Conservation (phyloP, 2,797 vertebrate species). For the Coracias cyanogaster region DNA sequence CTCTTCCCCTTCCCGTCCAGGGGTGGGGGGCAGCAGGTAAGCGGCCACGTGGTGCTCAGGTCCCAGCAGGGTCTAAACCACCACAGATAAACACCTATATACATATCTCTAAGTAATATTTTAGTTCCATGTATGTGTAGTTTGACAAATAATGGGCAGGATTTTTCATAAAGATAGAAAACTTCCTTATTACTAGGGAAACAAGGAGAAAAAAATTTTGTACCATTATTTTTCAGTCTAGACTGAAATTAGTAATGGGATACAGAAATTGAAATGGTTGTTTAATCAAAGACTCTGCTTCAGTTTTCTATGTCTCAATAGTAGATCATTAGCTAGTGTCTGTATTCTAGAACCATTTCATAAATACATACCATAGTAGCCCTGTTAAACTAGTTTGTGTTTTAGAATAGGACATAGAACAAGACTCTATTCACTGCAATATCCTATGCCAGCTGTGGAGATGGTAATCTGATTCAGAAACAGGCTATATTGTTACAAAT, state of each 20-base stretch:
- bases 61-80: too few species aligned
- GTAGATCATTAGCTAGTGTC: neutral
- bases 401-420: neutral
- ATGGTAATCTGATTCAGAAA: neutral
- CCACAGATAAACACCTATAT: neutral
- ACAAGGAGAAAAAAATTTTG: neutral
- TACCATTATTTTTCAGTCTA: neutral
- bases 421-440: neutral
- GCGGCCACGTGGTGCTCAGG: too few species aligned
- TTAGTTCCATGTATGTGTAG: neutral
- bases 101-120: neutral
- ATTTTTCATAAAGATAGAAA: neutral
- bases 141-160: neutral
- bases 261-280: neutral
- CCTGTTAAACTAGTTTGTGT: rapidly evolving
- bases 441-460: neutral
- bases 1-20: too few species aligned
- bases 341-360: neutral
- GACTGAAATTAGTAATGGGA: neutral
- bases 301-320: neutral
- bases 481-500: neutral
- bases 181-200: neutral
- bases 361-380: neutral
- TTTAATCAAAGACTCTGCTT: neutral
- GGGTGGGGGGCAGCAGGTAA: too few species aligned